Percentiles rank a stretch among this genome's conserved stretches.
Conservation (phyloP, 2,797 vertebrate genomes). For the Spea hammondii region DNA sequence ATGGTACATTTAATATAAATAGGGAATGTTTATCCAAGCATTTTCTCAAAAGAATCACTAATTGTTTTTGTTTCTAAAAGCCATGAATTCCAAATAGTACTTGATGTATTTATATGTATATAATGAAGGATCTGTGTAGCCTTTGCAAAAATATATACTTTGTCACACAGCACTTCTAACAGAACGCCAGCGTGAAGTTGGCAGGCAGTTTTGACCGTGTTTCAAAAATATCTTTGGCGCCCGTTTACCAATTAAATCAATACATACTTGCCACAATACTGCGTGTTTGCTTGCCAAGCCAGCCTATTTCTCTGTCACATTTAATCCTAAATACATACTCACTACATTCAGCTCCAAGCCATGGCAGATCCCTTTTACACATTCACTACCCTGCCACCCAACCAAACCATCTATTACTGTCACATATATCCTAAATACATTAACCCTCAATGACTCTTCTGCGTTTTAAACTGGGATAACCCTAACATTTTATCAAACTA, state of each 20-base stretch:
- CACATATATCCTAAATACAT: background rate
- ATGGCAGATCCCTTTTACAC: background rate
- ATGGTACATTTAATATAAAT: no score
- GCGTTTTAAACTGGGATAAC: no score
- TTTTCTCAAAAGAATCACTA: no score
- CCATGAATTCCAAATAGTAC: background rate
- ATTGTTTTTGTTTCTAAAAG: background rate
- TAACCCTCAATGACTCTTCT: background rate
- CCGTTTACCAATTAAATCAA: conserved; percentile 7
- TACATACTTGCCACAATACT: conserved; percentile 5
- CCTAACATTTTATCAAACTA: no score
- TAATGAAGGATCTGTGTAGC: background rate
- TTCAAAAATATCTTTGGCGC: conserved; percentile 7
- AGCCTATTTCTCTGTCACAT: conserved; percentile 4
- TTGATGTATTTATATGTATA: background rate
- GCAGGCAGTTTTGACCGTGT: background rate
- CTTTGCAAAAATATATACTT: background rate
- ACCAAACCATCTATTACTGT: background rate
- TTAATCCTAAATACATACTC: background rate
- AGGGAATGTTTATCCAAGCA: no score
- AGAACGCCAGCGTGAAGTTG: conserved; percentile 1
- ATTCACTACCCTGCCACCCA: background rate
- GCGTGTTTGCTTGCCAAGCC: background rate
- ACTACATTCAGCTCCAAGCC: background rate
- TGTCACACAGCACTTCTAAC: background rate